phyloP scores from a whole-genome alignment of 2,113 vertebrate species.

The Brevimyrus niger region DNA sequence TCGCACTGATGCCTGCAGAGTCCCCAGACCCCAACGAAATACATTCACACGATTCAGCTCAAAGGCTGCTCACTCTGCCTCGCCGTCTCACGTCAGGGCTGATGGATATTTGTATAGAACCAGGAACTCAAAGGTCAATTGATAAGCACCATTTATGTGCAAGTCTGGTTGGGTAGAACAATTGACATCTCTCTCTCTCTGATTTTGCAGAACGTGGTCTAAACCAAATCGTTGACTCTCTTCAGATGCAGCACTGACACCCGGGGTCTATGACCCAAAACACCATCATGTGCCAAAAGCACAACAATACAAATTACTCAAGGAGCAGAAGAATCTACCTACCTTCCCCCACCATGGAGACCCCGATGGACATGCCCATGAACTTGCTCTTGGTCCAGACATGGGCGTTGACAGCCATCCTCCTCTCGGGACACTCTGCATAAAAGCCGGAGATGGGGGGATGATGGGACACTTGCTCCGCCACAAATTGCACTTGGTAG shows the following conservation, averaged over 20 bases:
- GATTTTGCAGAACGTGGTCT: neutral
- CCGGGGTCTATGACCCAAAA: neutral
- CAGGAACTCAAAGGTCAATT: neutral
- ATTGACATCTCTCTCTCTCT: neutral
- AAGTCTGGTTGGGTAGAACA: neutral
- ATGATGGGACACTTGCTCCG: slow-evolving; percentile 96
- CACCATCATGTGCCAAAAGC: neutral
- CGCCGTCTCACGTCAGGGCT: neutral
- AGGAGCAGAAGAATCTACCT: slow-evolving; percentile 23
- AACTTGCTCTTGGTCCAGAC: slow-evolving; percentile 99
- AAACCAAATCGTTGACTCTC: neutral
- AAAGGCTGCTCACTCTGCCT: neutral
- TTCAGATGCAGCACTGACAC: neutral
- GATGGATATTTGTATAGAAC: neutral
- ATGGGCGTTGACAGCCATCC: slow-evolving; percentile 89
- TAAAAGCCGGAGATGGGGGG: slow-evolving; percentile 98
- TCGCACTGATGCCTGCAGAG: neutral
- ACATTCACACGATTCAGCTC: neutral
- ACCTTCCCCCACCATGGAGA: slow-evolving; percentile 97
- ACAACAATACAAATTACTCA: neutral
- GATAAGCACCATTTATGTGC: neutral
- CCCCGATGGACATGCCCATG: slow-evolving; percentile 97
- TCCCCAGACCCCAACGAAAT: neutral
- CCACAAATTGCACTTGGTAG: slow-evolving; percentile 83
- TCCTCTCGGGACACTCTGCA: slow-evolving; percentile 83